phyloP scores from a whole-genome alignment of 2,888 invertebrate species.

The Oscheius sp. region DNA sequence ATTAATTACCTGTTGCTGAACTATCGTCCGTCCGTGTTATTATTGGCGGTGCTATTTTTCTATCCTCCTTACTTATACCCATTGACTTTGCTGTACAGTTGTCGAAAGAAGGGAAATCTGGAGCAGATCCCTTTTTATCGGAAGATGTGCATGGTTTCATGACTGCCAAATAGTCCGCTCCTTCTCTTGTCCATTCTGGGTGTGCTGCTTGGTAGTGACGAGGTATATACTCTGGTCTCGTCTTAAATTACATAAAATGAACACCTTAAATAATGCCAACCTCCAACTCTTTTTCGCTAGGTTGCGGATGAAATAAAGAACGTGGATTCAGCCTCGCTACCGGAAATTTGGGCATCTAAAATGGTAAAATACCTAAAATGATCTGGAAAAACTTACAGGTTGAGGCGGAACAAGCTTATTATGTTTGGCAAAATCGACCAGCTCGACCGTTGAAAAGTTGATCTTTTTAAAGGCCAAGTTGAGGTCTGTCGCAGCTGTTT shows the following conservation, averaged over 20 bases:
- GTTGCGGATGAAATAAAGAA: conserved; percentile 30
- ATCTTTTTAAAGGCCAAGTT: conserved; percentile 29
- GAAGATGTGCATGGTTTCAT: conserved; percentile 34
- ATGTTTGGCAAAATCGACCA: conserved; percentile 21
- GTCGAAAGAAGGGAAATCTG: conserved; percentile 26
- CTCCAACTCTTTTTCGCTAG: conserved; percentile 35
- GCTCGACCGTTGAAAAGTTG: conserved; percentile 27
- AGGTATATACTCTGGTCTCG: conserved; percentile 39
- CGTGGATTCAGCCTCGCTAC: conserved; percentile 21
- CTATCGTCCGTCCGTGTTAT: conserved; percentile 26
- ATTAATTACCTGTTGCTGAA: conserved; percentile 28
- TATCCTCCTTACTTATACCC: conserved; percentile 16
- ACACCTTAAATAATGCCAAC: conserved; percentile 4
- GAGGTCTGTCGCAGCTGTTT: conserved; percentile 12
- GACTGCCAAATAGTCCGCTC: conserved; percentile 33
- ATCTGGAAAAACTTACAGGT: background rate
- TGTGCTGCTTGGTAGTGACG: conserved; percentile 23
- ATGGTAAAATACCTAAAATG: background rate
- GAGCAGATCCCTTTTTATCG: conserved; percentile 35
- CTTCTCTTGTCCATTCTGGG: conserved; percentile 37
- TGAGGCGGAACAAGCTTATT: conserved; percentile 5
- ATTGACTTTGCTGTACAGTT: background rate
- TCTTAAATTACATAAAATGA: conserved; percentile 18
- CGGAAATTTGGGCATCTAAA: conserved; percentile 37
- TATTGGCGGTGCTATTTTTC: conserved; percentile 7